Conservation (phyloP, 2,888 invertebrate species). For the Hirtodrosophila cameraria region DNA sequence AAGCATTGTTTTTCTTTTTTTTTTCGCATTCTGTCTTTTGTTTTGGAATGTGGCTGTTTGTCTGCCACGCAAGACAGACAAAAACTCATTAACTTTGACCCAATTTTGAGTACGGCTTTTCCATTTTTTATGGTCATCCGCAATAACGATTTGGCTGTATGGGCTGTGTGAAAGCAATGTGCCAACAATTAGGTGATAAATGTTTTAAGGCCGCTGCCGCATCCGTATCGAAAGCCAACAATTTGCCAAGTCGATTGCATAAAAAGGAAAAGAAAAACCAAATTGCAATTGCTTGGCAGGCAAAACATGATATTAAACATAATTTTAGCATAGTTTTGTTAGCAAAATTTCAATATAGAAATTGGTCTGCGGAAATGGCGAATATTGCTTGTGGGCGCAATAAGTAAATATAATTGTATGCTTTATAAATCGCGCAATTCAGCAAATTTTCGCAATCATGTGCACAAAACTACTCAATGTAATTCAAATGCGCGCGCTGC, state of each 20-base stretch:
- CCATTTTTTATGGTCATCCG: constrained; percentile 24
- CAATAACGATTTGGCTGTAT: constrained; percentile 16
- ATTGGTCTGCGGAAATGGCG: constrained; percentile 30
- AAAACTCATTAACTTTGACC: constrained; percentile 62
- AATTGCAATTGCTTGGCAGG: constrained; percentile 14
- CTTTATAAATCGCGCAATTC: constrained; percentile 20
- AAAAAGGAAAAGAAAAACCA: not conserved
- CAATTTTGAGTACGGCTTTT: constrained; percentile 26
- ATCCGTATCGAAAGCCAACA: constrained; percentile 13
- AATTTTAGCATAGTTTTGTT: constrained; percentile 34
- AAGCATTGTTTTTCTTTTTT: constrained; percentile 1
- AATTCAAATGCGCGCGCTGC: constrained; percentile 33
- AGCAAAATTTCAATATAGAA: not conserved
- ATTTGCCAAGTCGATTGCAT: constrained; percentile 26
- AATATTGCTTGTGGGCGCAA: constrained; percentile 28
- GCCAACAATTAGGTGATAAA: constrained; percentile 34
- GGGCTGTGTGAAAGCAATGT: not conserved
- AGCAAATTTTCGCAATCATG: constrained; percentile 36
- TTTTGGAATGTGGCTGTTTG: constrained; percentile 13
- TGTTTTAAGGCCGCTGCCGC: constrained; percentile 13
- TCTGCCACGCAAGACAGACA: not conserved
- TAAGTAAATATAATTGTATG: not conserved
- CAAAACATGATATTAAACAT: constrained; percentile 43
- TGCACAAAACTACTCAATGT: constrained; percentile 13
- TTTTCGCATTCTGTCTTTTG: constrained; percentile 17